Conservation (phyloP, 2,797 vertebrate genomes). For the Trematomus bernacchii region DNA sequence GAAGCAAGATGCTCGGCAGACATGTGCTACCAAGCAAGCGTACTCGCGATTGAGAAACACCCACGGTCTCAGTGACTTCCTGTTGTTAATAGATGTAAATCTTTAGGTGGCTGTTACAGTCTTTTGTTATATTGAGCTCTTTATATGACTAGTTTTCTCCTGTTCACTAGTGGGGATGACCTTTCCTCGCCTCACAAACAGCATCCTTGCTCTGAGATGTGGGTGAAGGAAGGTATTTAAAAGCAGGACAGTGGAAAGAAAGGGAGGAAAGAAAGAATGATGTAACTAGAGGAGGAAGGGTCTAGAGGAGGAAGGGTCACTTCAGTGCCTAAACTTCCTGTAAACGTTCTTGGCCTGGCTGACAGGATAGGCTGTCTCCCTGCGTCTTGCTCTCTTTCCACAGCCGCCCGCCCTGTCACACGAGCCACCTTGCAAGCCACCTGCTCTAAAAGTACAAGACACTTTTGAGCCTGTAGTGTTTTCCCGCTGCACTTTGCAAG, state of each 20-base stretch:
- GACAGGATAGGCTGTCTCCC: slow-evolving; percentile 27
- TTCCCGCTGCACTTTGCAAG: slow-evolving; percentile 22
- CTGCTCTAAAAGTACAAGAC: slow-evolving; percentile 36
- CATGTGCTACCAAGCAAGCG: no score
- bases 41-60: no score
- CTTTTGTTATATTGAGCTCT: background rate
- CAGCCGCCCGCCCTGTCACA: slow-evolving; percentile 35
- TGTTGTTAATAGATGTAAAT: slow-evolving; percentile 10
- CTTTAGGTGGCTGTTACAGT: background rate
- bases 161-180: background rate
- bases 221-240: background rate
- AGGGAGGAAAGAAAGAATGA: slow-evolving; percentile 1
- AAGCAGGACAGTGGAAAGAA: background rate
- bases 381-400: slow-evolving; percentile 18
- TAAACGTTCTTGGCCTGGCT: slow-evolving; percentile 25
- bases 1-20: no score
- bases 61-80: background rate
- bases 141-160: slow-evolving; percentile 1
- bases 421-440: slow-evolving; percentile 20
- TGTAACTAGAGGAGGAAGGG: slow-evolving; percentile 11
- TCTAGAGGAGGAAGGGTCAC: slow-evolving; percentile 14
- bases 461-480: slow-evolving; percentile 36
- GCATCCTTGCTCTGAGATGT: background rate
- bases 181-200: background rate
- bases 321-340: slow-evolving; percentile 7